Conservation (phyloP, 2,113 vertebrate genomes). For the Chaetops frenatus region DNA sequence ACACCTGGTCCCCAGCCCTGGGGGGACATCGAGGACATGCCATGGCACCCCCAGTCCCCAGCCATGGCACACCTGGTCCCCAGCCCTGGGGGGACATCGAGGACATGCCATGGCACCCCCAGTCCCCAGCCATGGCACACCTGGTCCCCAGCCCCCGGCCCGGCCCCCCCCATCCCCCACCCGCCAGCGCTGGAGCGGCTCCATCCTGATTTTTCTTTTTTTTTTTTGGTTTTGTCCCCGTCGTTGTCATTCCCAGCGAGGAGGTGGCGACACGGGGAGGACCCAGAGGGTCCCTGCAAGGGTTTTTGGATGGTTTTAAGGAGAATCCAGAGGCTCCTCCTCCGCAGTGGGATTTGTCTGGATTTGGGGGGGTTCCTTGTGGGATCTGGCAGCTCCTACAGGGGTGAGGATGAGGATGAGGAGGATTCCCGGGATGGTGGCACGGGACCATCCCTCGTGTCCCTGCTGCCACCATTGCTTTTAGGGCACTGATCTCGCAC, state of each 20-base stretch:
- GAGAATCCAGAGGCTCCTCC: background rate
- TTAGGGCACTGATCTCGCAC: too few relatives aligned
- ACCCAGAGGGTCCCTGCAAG: background rate
- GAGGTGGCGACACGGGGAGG: background rate
- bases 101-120: accelerated
- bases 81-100: too few relatives aligned
- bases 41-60: background rate
- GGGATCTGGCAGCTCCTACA: background rate
- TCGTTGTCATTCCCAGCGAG: background rate
- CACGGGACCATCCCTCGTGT: background rate
- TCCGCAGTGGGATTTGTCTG: background rate
- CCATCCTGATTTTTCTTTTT: background rate
- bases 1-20: background rate
- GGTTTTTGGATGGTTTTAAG: background rate
- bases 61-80: background rate
- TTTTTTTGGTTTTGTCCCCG: background rate
- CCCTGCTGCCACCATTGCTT: background rate
- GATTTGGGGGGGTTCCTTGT: background rate
- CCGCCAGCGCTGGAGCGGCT: background rate
- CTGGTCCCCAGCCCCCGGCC: background rate
- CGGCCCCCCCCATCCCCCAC: background rate
- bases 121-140: background rate
- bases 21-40: background rate
- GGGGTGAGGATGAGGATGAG: background rate
- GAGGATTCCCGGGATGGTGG: background rate